Base-by-base conservation (phyloP, 2,797 vertebrate species). In the Coccyzus lansbergi region DNA sequence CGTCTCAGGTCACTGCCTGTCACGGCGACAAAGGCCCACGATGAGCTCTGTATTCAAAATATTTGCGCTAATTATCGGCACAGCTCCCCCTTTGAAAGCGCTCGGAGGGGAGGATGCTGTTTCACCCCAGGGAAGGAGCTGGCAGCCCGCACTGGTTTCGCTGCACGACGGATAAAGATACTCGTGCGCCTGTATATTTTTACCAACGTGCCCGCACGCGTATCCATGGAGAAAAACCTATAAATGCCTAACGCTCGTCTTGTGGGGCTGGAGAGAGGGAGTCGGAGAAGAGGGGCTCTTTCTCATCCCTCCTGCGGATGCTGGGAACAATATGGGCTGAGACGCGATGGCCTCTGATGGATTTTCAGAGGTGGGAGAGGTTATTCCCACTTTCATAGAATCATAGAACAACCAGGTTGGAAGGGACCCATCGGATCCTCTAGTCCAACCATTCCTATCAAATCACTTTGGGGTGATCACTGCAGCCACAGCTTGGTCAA, bases 221-320 rank as follows among this genome's bases (percentile, higher is more conserved):
- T 96, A 95, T 96, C 96, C 96, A 95, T 95, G 96, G 95, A 96
- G 96, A 96, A 94, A 77, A 95, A 17, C 86, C 96, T 96, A 94
- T 93, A 96, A 96, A 94, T 91, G 93, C 86, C 89, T 88, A 86
- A 82, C 86, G 3, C 81, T 68, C 21, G 1, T 52, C 89, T 51
- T 42, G 75, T 58, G 95, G 94, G 93, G 95, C 91, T 87, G 94
- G 51, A 59, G 90, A 94, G 68, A 0, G 0, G 60, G 14, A 91
- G 70, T 34, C 9, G 88, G 42, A 33, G 26, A 0, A 58, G 51
- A 52, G 81, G 93, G 92, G 90, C 51, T 60, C 90, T 55, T 16
- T 2, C n/a, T 53, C 60, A 69, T 51, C 53, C 3, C 72, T 48
- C 19, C 67, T 26, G 60, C 83, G 71, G 62, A 15, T 33, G 53